Conservation (phyloP, 2,888 invertebrate genomes). For the Microplitis deprimator region DNA sequence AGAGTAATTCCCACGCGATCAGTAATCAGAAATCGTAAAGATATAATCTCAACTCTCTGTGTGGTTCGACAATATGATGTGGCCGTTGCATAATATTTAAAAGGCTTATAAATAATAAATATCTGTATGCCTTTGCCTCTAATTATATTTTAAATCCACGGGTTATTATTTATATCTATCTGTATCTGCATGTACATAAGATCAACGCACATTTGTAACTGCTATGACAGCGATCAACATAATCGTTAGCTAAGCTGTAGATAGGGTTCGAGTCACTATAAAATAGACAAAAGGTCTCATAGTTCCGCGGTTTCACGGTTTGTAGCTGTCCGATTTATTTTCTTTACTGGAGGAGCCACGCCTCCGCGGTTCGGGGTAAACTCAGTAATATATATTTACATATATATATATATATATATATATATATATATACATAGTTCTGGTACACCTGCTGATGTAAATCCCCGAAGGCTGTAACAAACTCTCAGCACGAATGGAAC, state of each 20-base stretch:
- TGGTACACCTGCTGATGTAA: slow-evolving; percentile 61
- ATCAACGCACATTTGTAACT: not conserved
- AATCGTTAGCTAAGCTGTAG: not conserved
- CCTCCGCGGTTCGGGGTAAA: slow-evolving; percentile 50
- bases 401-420: slow-evolving; percentile 46
- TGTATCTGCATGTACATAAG: not conserved
- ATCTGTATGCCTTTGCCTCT: slow-evolving; percentile 26
- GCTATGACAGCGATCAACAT: slow-evolving; percentile 18
- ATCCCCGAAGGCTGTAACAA: slow-evolving; percentile 33
- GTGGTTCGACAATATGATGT: slow-evolving; percentile 34
- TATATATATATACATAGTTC: slow-evolving; percentile 9
- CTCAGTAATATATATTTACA: slow-evolving; percentile 11
- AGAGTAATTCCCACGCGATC: slow-evolving; percentile 51
- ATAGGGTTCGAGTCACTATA: not conserved
- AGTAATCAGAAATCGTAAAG: slow-evolving; percentile 46
- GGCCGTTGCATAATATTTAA: slow-evolving; percentile 27
- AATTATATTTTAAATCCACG: not conserved
- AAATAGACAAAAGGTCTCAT: slow-evolving; percentile 11
- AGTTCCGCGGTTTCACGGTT: slow-evolving; percentile 17
- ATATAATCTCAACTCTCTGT: slow-evolving; percentile 33
- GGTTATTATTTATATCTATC: not conserved
- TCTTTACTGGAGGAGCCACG: slow-evolving; percentile 63
- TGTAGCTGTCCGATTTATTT: slow-evolving; percentile 15
- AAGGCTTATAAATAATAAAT: slow-evolving; percentile 12
- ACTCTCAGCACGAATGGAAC: not conserved